These are phyloP conservation scores for Polylopha cassiicola DNA, from an alignment of 2,888 invertebrate genomes.

Conservation along the genomic window DNA sequence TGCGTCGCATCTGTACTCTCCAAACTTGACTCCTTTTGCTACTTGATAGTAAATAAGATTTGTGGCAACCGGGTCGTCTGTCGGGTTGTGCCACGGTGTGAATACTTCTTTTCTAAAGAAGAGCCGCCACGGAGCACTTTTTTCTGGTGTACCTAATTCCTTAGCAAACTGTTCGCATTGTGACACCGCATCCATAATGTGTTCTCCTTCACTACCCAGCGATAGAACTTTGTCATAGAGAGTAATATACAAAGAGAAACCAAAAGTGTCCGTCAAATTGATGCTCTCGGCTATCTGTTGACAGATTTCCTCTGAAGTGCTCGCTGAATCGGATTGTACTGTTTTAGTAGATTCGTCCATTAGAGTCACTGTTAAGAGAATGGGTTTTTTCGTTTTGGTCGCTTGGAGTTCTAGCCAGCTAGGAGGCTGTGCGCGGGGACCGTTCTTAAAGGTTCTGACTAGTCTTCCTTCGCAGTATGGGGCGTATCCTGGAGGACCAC, in stretches of 20 bases:
- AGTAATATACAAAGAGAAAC: conserved; percentile 94
- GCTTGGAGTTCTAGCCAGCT: conserved; percentile 93
- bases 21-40: conserved; percentile 91
- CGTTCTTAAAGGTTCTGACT: conserved; percentile 90
- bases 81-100: conserved; percentile 93
- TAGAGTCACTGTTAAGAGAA: conserved; percentile 88
- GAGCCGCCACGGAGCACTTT: conserved; percentile 91
- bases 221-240: conserved; percentile 94
- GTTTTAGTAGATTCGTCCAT: conserved; percentile 92
- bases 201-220: conserved; percentile 91
- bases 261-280: conserved; percentile 87
- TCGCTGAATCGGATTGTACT: conserved; percentile 92
- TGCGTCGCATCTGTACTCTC: conserved; percentile 91
- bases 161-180: conserved; percentile 97
- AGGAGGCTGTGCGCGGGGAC: conserved; percentile 93
- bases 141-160: conserved; percentile 90
- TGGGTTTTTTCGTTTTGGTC: conserved; percentile 89
- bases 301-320: conserved; percentile 92
- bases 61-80: conserved; percentile 87
- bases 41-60: conserved; percentile 94
- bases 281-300: conserved; percentile 87
- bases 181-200: conserved; percentile 96
- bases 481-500: conserved; percentile 92
- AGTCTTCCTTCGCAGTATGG: conserved; percentile 92
- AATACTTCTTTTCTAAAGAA: conserved; percentile 94